Conservation (phyloP, 2,888 invertebrate species). For the Litoditis marina region DNA sequence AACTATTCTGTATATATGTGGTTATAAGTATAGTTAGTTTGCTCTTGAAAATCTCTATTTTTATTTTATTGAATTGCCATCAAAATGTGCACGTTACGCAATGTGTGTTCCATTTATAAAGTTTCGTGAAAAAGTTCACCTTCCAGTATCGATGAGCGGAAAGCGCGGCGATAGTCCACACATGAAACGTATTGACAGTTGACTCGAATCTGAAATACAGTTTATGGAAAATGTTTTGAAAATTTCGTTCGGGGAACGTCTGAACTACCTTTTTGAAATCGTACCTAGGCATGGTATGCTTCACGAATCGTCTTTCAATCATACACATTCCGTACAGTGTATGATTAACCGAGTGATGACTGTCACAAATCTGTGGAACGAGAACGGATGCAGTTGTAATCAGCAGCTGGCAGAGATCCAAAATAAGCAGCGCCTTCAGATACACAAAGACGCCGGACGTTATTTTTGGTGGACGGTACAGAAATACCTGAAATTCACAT, state of each 20-base stretch:
- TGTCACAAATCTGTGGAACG: slow-evolving; percentile 39
- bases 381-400: slow-evolving; percentile 40
- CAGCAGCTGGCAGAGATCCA: slow-evolving; percentile 55
- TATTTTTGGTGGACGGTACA: slow-evolving; percentile 60
- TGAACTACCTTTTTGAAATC: background rate
- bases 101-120: background rate
- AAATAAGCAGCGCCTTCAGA: slow-evolving; percentile 55
- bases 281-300: slow-evolving; percentile 51
- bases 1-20: too few relatives aligned
- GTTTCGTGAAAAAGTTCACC: slow-evolving; percentile 26
- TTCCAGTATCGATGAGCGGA: slow-evolving; percentile 61
- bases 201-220: slow-evolving; percentile 45
- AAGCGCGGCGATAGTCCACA: slow-evolving; percentile 60
- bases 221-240: background rate
- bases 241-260: background rate
- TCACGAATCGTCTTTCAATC: slow-evolving; percentile 55
- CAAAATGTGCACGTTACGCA: too few relatives aligned
- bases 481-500: slow-evolving; percentile 57
- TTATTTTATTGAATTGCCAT: too few relatives aligned
- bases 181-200: slow-evolving; percentile 55
- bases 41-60: too few relatives aligned
- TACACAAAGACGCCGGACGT: slow-evolving; percentile 61
- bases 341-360: slow-evolving; percentile 34
- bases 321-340: slow-evolving; percentile 50
- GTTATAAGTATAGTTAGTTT: too few relatives aligned